Evolutionary conservation across 2,113 vertebrate species (phyloP), one percentile per base, ranked within the genome.

Genomic region (Bos taurus): DNA sequence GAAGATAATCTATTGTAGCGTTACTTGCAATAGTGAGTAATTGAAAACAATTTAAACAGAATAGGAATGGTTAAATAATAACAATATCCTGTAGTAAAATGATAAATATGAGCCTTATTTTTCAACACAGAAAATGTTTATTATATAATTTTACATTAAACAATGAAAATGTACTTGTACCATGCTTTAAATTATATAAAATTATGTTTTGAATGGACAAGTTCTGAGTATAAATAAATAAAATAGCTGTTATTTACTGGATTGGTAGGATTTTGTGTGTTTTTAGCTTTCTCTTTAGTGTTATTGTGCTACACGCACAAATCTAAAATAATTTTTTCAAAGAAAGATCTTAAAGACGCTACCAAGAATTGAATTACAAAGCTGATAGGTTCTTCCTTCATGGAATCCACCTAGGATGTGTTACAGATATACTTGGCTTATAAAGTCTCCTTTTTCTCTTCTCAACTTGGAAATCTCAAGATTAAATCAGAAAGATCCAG

Each of bases 91-190:
- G 25, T 52, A 91, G 57, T 50, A 96, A 96, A 87, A 90, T 97
- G 95, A 97, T 62, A 96, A n/a, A 93, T 95, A 52, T 62, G 54
- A 84, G 57, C 28, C 28, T 95, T 95, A 95, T 96, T 97, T 96
- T 92, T 30, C 33, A 92, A 33, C 30, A 88, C 26, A 86, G 48
- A 94, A 96, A 78, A 80, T 94, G 97, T 95, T 96, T 97, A 93
- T 93, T 95, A 57, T 78, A 56, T 93, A 82, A 89, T 71, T 95
- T 95, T 91, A 93, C 30, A 33, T 94, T 96, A 91, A 94, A 88
- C 57, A 90, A 96, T 95, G 48, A 77, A 94, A 96, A 77, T 94
- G 7, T 84, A 60, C 77, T 82, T 95, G 54, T 91, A 52, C 23
- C 21, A 50, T 52, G 43, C 19, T 84, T 97, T 88, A 97, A 97